phyloP scores from a whole-genome alignment of 2,888 invertebrate species.

The Acrobasis consociella region DNA sequence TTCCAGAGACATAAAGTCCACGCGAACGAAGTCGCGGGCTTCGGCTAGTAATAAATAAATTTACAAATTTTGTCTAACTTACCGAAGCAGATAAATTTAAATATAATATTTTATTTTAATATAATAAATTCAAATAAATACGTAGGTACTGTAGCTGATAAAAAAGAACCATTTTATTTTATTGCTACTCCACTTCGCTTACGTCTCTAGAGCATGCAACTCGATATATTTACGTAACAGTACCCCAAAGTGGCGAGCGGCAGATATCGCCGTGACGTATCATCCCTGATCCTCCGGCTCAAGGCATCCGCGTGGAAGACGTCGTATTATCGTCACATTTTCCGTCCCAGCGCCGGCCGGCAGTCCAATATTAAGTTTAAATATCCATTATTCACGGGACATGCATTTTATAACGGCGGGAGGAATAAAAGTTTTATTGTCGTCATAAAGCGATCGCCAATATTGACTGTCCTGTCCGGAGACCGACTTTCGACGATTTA shows the following conservation, averaged over 20 bases:
- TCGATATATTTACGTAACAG: background rate
- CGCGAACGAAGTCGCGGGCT: too few relatives aligned
- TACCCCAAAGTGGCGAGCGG: background rate
- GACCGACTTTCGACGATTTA: conserved; percentile 23
- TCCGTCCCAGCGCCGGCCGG: background rate
- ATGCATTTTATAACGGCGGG: conserved; percentile 53
- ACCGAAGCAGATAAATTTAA: too few relatives aligned
- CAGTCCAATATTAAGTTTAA: conserved; percentile 43
- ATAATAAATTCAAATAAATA: too few relatives aligned
- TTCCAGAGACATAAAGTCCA: too few relatives aligned
- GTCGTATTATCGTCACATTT: background rate
- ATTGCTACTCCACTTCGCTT: background rate
- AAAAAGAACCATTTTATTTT: background rate
- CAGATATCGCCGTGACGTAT: background rate
- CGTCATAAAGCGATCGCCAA: conserved; percentile 51
- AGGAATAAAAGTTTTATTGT: conserved; percentile 53
- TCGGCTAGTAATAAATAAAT: too few relatives aligned
- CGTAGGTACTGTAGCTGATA: too few relatives aligned
- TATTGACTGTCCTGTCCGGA: conserved; percentile 35
- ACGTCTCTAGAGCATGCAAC: background rate
- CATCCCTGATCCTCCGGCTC: background rate
- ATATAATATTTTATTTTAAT: too few relatives aligned
- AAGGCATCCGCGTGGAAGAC: background rate
- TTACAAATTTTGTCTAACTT: too few relatives aligned
- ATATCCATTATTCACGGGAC: conserved; percentile 54